Evolutionary conservation across 1,140 invertebrate genomes (phyloP), one percentile per base, ranked within the genome.

Genomic region (Delia radicum): DNA sequence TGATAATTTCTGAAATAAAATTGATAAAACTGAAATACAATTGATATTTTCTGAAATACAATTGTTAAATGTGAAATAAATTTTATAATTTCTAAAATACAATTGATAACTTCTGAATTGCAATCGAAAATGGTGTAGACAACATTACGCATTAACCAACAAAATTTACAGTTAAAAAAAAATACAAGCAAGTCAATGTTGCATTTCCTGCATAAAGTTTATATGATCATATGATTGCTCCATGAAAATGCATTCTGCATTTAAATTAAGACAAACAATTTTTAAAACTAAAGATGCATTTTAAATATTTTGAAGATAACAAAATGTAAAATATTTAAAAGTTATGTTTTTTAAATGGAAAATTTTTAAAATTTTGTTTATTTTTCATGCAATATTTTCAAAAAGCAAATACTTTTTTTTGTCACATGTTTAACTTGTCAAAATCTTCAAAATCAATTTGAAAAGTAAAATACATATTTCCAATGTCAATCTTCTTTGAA

Each of bases 401-500:
- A 27, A 26, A 10, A 24, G 24, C 15, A 15, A 3, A 28, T 26
- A 63, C 21, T 63, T 63, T 63, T 28, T 69, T 5, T 15, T 21
- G 26, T 27, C 12, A 37, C 65, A 33, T 69, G 65, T 69, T 42
- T 37, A 31, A 69, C 18, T 33, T 69, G 65, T 69, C 65, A 37
- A 69, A 21, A 69, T 24, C 65, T 69, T 21, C 29, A 69, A 37
- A 69, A 21, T 37, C 29, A 37, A 67, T 31, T 31, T 67, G 63
- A 67, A 67, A 67, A 69, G 29, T 33, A 31, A n/a, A n/a, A n/a
- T n/a, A 33, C 65, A 69, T 33, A 69, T 69, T 69, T 69, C 37
- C 65, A 69, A 69, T 69, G 65, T 69, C 63, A 67, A 67, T 67
- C 63, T 67, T 29, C 24, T n/a, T n/a, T 28, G 10, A n/a, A 4